Evolutionary conservation across 2,797 vertebrate genomes (phyloP).

Genomic region (Phalanger gymnotis): DNA sequence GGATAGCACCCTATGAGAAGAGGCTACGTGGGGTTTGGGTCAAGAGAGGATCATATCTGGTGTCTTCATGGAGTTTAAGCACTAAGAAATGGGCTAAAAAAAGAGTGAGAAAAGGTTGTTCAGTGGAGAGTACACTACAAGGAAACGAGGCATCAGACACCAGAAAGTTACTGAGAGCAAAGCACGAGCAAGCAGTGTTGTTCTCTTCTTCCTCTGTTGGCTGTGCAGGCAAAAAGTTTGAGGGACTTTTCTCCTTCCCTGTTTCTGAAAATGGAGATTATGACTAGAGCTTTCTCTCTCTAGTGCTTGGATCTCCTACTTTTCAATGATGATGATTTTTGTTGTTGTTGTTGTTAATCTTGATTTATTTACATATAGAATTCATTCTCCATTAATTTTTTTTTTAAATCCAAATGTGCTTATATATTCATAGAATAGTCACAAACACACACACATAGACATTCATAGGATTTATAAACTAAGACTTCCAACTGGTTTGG

Average conservation of each 20-base stretch:
- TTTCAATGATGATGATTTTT: neutral
- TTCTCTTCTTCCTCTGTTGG: neutral
- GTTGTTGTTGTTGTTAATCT: neutral
- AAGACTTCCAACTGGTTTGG: slow-evolving; percentile 13
- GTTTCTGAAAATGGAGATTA: neutral
- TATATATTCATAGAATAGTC: neutral
- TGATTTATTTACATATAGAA: neutral
- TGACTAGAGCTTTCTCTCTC: too few relatives aligned
- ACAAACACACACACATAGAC: neutral
- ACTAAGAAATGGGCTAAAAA: neutral
- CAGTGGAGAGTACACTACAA: neutral
- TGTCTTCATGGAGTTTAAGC: too few relatives aligned
- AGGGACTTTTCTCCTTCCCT: neutral
- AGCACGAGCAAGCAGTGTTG: neutral
- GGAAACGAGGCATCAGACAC: neutral
- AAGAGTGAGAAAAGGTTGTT: neutral
- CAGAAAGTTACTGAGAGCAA: neutral
- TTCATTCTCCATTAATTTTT: neutral
- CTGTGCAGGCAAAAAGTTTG: neutral
- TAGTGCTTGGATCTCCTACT: neutral
- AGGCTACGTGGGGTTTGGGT: fast-evolving
- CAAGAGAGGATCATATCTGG: neutral
- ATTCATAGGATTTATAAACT: slow-evolving; percentile 34
- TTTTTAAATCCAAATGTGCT: neutral
- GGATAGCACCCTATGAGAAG: neutral